Base-by-base conservation (phyloP, 2,888 invertebrate species). In the Zeuzera pyrina region DNA sequence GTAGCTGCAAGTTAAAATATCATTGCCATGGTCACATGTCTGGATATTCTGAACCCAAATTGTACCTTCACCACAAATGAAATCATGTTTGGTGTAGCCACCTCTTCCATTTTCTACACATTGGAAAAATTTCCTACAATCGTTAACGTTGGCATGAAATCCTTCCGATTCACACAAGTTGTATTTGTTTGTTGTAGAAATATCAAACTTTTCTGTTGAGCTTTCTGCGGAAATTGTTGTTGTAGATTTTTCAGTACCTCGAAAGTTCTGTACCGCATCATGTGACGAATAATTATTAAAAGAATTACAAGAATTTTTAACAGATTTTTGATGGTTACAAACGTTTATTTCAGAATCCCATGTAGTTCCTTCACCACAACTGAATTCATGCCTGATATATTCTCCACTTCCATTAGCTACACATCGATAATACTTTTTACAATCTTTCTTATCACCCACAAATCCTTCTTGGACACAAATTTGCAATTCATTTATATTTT, bases 371-470 rank as follows among this genome's bases (percentile, higher is more conserved):
- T 88, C 85, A 1, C 87, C 89, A 57, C 93, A 93, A 10, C 72
- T 71, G 53, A 91, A 93, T 31, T 90, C 88, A 54, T 89, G 89
- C 67, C 85, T 88, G 33, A 70, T 87, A 47, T 76, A 90, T 8
- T 84, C 77, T 35, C 86, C 86, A 25, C 81, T 68, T 1, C 86
- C 87, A 51, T 86, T 78, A 33, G 77, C 72, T 12, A 91, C 91
- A 64, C 92, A 92, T 43, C 91, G 83, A 56, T 90, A 90, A 70
- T 92, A 92, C 56, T 89, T 90, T 32, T 79, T 87, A 52, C 92
- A 92, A 54, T 91, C 85, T 29, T 76, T 69, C 13, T 84, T 71
- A 64, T 92, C 86, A 10, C 87, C 86, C 57, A 87, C 85, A 66
- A 90, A 92, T 30, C 92, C 92, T 62, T n/a, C n/a, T 89, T 89